Base-by-base conservation (phyloP, 2,113 vertebrate species). In the Campylomormyrus tamandua region DNA sequence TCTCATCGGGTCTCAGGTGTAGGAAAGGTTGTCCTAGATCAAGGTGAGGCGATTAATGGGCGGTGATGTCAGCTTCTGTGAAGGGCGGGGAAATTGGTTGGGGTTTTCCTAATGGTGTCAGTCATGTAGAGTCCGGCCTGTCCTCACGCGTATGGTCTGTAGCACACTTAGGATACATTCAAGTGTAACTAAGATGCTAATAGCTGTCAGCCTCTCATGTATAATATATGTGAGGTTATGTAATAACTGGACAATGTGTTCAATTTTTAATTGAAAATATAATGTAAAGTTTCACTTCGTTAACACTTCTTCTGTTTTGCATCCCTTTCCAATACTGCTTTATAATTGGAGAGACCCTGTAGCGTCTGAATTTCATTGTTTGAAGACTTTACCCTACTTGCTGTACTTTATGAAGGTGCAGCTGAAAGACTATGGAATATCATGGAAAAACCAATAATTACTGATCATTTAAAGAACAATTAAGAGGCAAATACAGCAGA, bases 21-120 rank as follows among this genome's bases (percentile, higher is more conserved):
- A 80, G n/a, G 58, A 42, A 24, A 77, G 80, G 56, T 35, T 87
- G 80, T 88, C 89, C 89, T 83, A n/a, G 53, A 49, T 39, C 42
- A 83, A 89, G 90, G 50, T 88, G 89, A 89, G 87, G 48, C 8
- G 90, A 91, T 89, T 92, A 92, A 90, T 35, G 50, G 48, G 88
- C 56, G 48, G 85, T 48, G 83, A 89, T 87, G 88, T 90, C 74
- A 50, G 35, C 31, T 86, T 87, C 70, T 58, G 87, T 77, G 87
- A 87, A 42, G 35, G 42, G 66, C 5, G 42, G 27, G 48, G 85
- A 88, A 89, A 77, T 10, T 15, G 49, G 7, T 48, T 21, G 70
- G 74, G 49, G 70, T 80, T 27, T 49, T 1, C 70, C 74, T 88
- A 70, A 90, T 91, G 87, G 88, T 53, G 42, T 87, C 45, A 88